These are phyloP conservation scores for Daktulosphaira vitifoliae DNA, from an alignment of 1,140 invertebrate species.

Conservation along the genomic window DNA sequence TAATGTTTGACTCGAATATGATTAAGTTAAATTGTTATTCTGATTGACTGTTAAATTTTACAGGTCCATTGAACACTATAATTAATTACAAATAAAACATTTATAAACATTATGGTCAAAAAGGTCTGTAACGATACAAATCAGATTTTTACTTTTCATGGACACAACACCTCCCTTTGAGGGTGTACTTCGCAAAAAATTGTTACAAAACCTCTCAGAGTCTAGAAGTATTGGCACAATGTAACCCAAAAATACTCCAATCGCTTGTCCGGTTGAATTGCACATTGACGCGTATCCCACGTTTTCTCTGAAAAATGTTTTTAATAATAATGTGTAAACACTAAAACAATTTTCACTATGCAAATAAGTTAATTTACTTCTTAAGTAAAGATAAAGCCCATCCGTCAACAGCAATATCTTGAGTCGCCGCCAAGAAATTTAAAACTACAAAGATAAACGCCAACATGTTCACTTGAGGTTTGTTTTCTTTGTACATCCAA, in stretches of 20 bases:
- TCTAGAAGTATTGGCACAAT: constrained; percentile 93
- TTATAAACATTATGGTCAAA: no score
- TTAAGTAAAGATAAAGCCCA: constrained; percentile 98
- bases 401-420: constrained; percentile 98
- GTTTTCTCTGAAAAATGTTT: constrained; percentile 57
- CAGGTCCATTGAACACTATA: no score
- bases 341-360: neutral
- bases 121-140: no score
- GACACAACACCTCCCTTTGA: constrained; percentile 66
- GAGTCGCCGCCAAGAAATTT: constrained; percentile 93
- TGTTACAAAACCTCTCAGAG: constrained; percentile 92
- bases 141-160: constrained; percentile 59
- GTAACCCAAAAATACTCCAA: constrained; percentile 95
- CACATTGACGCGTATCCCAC: constrained; percentile 98
- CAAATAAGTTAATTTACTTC: constrained; percentile 48
- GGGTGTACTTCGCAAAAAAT: constrained; percentile 69
- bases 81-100: no score
- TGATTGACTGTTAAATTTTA: no score
- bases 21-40: no score
- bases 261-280: constrained; percentile 95
- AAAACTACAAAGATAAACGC: constrained; percentile 80
- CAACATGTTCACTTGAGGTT: constrained; percentile 68
- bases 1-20: no score
- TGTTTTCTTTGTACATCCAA: neutral
- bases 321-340: neutral